Base-by-base conservation (phyloP, 2,888 invertebrate genomes). In the Synanthedon tipuliformis region DNA sequence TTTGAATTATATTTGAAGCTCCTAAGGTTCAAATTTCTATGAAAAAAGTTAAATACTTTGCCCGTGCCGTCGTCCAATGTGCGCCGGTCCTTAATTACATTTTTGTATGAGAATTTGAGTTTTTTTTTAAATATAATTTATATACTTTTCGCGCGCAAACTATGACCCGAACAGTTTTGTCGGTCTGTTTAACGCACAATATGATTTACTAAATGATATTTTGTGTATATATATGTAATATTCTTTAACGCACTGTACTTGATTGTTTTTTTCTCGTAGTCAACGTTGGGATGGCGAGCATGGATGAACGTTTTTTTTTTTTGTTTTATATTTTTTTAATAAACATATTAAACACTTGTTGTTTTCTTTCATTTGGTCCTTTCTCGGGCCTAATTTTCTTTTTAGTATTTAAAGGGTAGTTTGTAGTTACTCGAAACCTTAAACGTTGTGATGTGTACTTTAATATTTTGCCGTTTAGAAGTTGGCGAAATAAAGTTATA, bases 261-360 rank as follows among this genome's bases (percentile, higher is more conserved):
- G 71, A 27, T 73, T 75, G 23, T 23, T 23, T 23, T 23, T 71
- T 70, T 75, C 78, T 79, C 77, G 69, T 77, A 78, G 68, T 71
- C 65, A 48, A 74, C 69, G 70, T 75, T 73, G 75, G 71, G 72
- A 68, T 75, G 70, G 76, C 74, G 70, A 72, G 79, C 81, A 73
- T 75, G 75, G 73, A 75, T 73, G 76, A 71, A 67, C 63, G 70
- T 69, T 74, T 72, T 74, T 78, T 79, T 76, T 79, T 76, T 74
- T 77, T 75, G 40, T 76, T 72, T 68, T 78, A 72, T 80, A 81
- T 81, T 78, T 68, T 86, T 81, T 80, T 73, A 85, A 83, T 83
- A 84, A 87, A 83, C 78, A 76, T 83, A 78, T 83, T 81, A 80
- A 84, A 86, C 75, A 71, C 73, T 76, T 74, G 64, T 60, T 68